phyloP scores from a whole-genome alignment of 2,797 vertebrate genomes.

The Clarias pachynema region DNA sequence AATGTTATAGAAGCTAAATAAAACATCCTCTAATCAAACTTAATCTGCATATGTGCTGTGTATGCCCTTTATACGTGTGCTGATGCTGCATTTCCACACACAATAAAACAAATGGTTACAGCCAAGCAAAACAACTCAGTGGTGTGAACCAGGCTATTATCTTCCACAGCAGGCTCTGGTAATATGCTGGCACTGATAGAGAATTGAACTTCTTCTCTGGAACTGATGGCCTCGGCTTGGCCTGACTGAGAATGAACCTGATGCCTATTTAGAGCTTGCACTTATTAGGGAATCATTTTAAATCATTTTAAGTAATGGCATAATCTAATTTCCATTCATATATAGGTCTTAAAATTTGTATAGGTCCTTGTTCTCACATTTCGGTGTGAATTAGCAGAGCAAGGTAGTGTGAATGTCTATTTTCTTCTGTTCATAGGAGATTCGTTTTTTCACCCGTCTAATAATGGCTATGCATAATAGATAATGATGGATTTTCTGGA shows the following conservation, averaged over 20 bases:
- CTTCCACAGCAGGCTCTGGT: slow-evolving; percentile 41
- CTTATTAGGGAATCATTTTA: neutral
- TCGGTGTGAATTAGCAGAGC: neutral
- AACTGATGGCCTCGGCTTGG: slow-evolving; percentile 9
- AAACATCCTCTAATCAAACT: slow-evolving; percentile 30
- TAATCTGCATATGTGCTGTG: slow-evolving; percentile 40
- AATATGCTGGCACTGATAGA: slow-evolving; percentile 24
- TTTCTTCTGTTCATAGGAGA: neutral
- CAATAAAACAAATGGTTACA: slow-evolving; percentile 39
- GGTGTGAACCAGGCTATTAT: slow-evolving; percentile 36
- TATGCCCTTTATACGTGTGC: slow-evolving; percentile 41
- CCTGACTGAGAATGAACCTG: slow-evolving; percentile 21
- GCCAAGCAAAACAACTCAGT: slow-evolving; percentile 38
- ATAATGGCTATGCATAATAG: neutral
- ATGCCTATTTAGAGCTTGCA: slow-evolving; percentile 8
- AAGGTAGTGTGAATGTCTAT: neutral
- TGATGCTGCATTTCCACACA: slow-evolving; percentile 41
- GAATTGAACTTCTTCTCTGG: slow-evolving; percentile 12
- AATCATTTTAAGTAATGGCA: neutral
- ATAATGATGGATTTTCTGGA: neutral
- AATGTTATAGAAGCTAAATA: neutral
- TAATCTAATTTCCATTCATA: neutral
- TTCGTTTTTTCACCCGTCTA: neutral
- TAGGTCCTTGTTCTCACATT: neutral
- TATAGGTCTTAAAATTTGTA: neutral